Base-by-base conservation (phyloP, 2,797 vertebrate genomes). In the Phataginus tetradactyla region DNA sequence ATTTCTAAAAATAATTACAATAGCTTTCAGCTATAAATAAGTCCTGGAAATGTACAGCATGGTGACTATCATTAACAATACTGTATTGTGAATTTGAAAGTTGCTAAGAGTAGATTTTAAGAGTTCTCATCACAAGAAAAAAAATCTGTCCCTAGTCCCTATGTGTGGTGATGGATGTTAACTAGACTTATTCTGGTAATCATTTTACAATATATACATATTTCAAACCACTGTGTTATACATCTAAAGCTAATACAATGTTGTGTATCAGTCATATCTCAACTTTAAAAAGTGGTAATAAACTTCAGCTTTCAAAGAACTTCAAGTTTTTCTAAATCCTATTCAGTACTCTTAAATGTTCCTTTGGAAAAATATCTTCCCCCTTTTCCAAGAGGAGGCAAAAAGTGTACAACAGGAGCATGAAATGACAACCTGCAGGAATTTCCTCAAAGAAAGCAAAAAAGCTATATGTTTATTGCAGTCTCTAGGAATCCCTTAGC, bases 341-440 rank as follows among this genome's bases (percentile, higher is more conserved):
- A 32, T 77, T 89, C 77, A 42, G 25, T 72, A 86, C 5, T 78
- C 15, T 80, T 74, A 85, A 59, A 61, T 53, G 59, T 89, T 93
- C 53, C 57, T 94, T 92, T 74, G 45, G 49, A 72, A 95, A 84
- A 29, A 18, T 79, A 1, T 51, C 91, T 92, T 93, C 9, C 27
- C 14, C 13, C 45, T 86, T 29, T 90, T 74, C 20, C 25, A 78
- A 64, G 39, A 79, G 55, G 37, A 94, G 37, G 49, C 55, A 69
- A 66, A 94, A 2, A 29, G 5, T 88, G 42, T 18, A 34, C 34
- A 57, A 13, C 71, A 74, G n/a, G 37, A 88, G 39, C 69, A 51
- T 29, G 10, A 94, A 92, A 77, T 90, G 85, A 95, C 57, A 88
- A 92, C 39, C 78, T 85, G 37, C 20, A 93, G 93, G 86, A 96